Conservation (phyloP, 2,888 invertebrate species). For the Notocelia uddmanniana region DNA sequence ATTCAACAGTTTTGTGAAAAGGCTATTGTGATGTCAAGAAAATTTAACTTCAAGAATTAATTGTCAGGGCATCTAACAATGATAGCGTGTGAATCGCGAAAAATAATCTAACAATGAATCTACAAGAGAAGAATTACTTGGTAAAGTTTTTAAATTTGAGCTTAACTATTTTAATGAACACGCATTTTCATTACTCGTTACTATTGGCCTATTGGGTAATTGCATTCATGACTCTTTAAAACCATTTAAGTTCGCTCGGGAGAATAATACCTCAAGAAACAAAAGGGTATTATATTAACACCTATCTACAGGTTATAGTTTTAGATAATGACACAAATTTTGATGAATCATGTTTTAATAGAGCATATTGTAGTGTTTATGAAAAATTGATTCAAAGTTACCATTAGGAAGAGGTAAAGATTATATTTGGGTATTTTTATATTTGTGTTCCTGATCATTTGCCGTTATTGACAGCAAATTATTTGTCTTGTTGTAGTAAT, state of each 20-base stretch:
- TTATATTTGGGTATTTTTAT: too few species aligned
- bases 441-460: neutral
- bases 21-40: neutral
- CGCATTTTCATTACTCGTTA: neutral
- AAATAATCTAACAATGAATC: too few species aligned
- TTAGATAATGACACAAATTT: neutral
- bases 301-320: neutral
- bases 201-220: too few species aligned
- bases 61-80: neutral
- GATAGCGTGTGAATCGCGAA: conserved; percentile 17
- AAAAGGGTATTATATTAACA: neutral
- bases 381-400: too few species aligned
- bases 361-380: too few species aligned
- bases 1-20: conserved; percentile 17
- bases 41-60: conserved; percentile 3
- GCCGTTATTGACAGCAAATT: neutral
- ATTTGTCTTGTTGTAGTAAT: neutral
- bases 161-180: neutral
- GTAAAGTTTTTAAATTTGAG: neutral
- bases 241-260: neutral
- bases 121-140: neutral
- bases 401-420: too few species aligned
- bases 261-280: neutral
- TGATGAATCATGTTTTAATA: too few species aligned
- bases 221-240: neutral